A percentile compares a stretch with the other conserved stretches of the same genome.
These are phyloP conservation scores for Uria lomvia DNA, from an alignment of 2,113 vertebrate species.

Conservation along the genomic window DNA sequence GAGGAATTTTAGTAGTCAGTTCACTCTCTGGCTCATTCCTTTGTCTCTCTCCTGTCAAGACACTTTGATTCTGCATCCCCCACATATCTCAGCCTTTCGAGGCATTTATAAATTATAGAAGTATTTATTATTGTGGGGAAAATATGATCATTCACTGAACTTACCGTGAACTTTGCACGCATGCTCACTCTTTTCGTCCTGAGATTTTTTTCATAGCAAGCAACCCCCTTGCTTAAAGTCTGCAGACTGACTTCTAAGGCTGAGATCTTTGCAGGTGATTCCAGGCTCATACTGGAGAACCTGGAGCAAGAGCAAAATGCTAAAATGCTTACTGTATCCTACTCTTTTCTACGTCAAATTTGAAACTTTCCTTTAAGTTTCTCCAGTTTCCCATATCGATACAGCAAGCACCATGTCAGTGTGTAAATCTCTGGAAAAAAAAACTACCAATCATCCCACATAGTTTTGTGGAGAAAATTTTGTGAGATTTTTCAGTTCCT, in stretches of 20 bases:
- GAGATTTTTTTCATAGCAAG: background rate
- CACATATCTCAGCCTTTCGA: slow-evolving; percentile 31
- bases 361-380: background rate
- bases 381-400: background rate
- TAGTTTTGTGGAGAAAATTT: background rate
- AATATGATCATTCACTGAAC: slow-evolving; percentile 57
- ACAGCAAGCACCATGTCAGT: background rate
- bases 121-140: slow-evolving; percentile 62
- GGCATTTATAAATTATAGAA: slow-evolving; percentile 60
- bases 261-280: slow-evolving; percentile 26
- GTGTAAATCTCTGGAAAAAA: background rate
- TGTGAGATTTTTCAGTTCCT: background rate
- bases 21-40: slow-evolving; percentile 33
- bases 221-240: background rate
- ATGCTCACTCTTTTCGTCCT: background rate
- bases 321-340: background rate
- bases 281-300: background rate
- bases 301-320: background rate
- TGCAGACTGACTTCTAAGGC: background rate
- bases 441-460: background rate
- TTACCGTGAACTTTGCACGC: slow-evolving; percentile 34
- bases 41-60: slow-evolving; percentile 51
- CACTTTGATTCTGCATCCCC: slow-evolving; percentile 53
- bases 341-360: background rate
- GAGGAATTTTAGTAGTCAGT: slow-evolving; percentile 57